Evolutionary conservation across 92 coral and sea anemone genomes (phyloP).

Genomic region (Plumapathes pennacea): DNA sequence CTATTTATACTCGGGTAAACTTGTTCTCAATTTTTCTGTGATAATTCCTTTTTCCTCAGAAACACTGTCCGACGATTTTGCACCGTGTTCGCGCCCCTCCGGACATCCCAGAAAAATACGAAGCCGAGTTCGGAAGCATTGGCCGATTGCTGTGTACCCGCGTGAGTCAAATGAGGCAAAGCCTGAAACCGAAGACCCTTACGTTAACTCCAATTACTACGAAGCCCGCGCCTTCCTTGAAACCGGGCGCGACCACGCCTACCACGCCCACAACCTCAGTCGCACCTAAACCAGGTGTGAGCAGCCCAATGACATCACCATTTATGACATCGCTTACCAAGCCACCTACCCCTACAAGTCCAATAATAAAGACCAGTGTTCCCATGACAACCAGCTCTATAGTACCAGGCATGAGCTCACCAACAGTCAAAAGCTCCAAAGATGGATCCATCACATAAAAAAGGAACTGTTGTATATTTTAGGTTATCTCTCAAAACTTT

Average conservation of each 20-base stretch:
- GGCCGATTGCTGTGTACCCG: conserved; percentile 75
- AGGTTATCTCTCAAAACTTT: no score
- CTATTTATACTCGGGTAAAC: no score
- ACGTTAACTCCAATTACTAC: conserved; percentile 45
- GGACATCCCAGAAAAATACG: conserved; percentile 81
- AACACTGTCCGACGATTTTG: conserved; percentile 90
- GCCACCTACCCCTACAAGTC: no score
- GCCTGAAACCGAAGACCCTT: conserved; percentile 69
- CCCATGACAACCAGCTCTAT: no score
- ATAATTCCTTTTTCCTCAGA: conserved; percentile 39
- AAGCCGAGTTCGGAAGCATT: conserved; percentile 77
- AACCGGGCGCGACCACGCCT: conserved; percentile 55
- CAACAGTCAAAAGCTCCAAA: no score
- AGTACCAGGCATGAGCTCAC: no score
- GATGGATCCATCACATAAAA: no score
- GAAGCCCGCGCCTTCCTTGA: conserved; percentile 9
- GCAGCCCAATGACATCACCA: no score
- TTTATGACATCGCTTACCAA: no score
- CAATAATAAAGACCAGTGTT: no score
- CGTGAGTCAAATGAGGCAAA: conserved; percentile 87
- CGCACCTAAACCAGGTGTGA: no score
- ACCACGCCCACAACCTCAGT: conserved; percentile 72
- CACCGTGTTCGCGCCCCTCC: conserved; percentile 86
- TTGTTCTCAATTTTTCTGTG: neutral
- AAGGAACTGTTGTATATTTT: no score